Base-by-base conservation (phyloP, 2,888 invertebrate genomes). In the Idaea aversata region DNA sequence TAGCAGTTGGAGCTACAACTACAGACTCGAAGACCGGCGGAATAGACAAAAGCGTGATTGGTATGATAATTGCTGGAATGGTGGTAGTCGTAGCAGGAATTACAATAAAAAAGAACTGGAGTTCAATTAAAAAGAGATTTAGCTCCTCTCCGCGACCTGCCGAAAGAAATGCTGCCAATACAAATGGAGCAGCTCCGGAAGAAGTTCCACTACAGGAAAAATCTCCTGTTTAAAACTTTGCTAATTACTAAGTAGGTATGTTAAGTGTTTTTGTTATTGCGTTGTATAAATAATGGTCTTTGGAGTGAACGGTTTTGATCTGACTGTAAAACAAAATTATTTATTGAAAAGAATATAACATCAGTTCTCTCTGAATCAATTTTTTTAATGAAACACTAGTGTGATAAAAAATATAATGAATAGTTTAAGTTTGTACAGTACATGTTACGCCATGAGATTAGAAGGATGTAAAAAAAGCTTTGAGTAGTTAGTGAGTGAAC, bases 81-180 rank as follows among this genome's bases (percentile, higher is more conserved):
- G 85, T 94, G 4, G 82, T 94, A 5, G 90, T 94, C 3, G 88
- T 93, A 2, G 93, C 93, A 15, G 93, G 91, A 15, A 93, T 94
- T 63, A 90, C 92, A 15, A 87, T 93, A 10, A 94, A 94, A 78
- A 94, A 94, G 82, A 94, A 93, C 78, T 93, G 94, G 89, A 93
- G 90, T 74, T 90, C 91, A n/a, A 91, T 93, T 58, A 89, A 75
- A 71, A 90, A 88, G 65, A 77, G 84, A 64, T 92, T 91, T 70
- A 85, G 85, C 72, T 90, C 91, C 10, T 78, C 86, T 7, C 87
- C 89, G 15, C 84, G 88, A 71, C 77, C 85, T 59, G 84, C 86
- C 5, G 90, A 88, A 34, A 82, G 87, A 47, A 76, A 79, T 57
- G 80, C 75, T 13, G 76, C 77, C 35, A 86, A 77, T 61, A 78